phyloP scores from a whole-genome alignment of 1,140 invertebrate species.

The Coelopa frigida region DNA sequence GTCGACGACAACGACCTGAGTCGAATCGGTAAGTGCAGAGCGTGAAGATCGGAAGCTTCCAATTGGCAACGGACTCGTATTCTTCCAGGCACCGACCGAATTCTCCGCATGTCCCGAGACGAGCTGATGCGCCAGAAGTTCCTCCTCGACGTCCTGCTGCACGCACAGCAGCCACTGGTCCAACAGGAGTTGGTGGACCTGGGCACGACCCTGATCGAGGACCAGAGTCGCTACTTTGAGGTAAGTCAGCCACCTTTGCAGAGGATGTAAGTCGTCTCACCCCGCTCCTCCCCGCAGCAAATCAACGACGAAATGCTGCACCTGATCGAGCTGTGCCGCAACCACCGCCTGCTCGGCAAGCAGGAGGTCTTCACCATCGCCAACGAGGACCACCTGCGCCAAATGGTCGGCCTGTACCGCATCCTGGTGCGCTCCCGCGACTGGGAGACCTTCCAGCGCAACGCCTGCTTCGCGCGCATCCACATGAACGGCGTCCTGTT shows the following conservation, averaged over 20 bases:
- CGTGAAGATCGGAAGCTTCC: too few relatives aligned
- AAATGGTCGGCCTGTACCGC: constrained; percentile 17
- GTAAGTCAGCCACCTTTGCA: too few relatives aligned
- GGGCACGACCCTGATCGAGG: constrained; percentile 24
- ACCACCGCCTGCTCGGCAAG: constrained; percentile 23
- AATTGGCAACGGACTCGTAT: too few relatives aligned
- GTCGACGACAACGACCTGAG: too few relatives aligned
- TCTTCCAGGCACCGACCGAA: too few relatives aligned
- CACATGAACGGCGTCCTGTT: constrained; percentile 31
- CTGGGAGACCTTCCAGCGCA: constrained; percentile 26
- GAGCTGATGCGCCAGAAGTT: constrained; percentile 23
- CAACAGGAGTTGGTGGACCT: constrained; percentile 24
- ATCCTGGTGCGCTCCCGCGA: constrained; percentile 22
- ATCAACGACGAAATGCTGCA: constrained; percentile 19
- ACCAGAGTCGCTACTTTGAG: constrained; percentile 19
- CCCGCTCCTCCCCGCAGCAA: constrained; percentile 13
- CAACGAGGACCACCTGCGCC: constrained; percentile 11
- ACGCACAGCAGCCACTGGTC: constrained; percentile 24
- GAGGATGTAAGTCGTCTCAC: too few relatives aligned
- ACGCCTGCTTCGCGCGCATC: constrained; percentile 24
- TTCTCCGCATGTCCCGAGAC: too few relatives aligned
- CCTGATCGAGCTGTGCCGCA: constrained; percentile 28
- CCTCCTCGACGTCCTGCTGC: constrained; percentile 25
- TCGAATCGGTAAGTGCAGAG: background rate
- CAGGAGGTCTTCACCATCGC: constrained; percentile 14